Evolutionary conservation across 2,797 vertebrate species (phyloP).

Genomic region (Lagodon rhomboides): DNA sequence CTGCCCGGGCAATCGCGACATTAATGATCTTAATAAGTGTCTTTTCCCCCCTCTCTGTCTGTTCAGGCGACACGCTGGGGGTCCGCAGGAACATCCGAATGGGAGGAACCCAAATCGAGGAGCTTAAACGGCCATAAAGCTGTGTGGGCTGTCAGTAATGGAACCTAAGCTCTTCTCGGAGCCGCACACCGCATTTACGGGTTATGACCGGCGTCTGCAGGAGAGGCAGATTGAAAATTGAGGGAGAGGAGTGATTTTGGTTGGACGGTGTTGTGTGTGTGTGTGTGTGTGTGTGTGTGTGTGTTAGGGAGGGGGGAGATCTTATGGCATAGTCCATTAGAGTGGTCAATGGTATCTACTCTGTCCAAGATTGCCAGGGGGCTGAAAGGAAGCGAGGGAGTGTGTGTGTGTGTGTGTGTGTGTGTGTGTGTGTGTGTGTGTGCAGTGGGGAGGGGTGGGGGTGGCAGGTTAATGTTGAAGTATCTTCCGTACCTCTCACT

Average conservation of each 20-base stretch:
- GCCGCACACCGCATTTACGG: constrained; percentile 64
- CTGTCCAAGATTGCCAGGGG: constrained; percentile 64
- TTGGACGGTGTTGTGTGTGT: constrained; percentile 27
- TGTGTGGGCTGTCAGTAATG: constrained; percentile 84
- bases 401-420: constrained; percentile 27
- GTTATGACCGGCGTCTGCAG: constrained; percentile 75
- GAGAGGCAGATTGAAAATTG: constrained; percentile 71
- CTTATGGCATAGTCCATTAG: constrained; percentile 78
- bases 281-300: not conserved
- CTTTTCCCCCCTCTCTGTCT: constrained; percentile 35
- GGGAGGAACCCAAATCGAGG: constrained; percentile 83
- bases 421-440: constrained; percentile 14
- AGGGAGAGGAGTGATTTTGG: constrained; percentile 74
- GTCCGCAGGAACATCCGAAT: constrained; percentile 55
- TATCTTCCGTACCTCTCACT: constrained; percentile 52
- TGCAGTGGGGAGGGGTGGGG: not conserved
- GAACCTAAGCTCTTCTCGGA: constrained; percentile 73
- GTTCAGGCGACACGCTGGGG: constrained; percentile 50
- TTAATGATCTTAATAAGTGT: constrained; percentile 62
- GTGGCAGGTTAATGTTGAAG: constrained; percentile 58
- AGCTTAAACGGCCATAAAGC: constrained; percentile 85
- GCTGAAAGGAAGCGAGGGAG: constrained; percentile 37
- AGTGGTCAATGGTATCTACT: constrained; percentile 80
- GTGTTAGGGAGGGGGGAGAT: constrained; percentile 27
- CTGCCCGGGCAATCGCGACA: constrained; percentile 45